A percentile compares a stretch with the other conserved stretches of the same genome.
Conservation (phyloP, 1,140 invertebrate genomes). For the Diploscapter pachys region DNA sequence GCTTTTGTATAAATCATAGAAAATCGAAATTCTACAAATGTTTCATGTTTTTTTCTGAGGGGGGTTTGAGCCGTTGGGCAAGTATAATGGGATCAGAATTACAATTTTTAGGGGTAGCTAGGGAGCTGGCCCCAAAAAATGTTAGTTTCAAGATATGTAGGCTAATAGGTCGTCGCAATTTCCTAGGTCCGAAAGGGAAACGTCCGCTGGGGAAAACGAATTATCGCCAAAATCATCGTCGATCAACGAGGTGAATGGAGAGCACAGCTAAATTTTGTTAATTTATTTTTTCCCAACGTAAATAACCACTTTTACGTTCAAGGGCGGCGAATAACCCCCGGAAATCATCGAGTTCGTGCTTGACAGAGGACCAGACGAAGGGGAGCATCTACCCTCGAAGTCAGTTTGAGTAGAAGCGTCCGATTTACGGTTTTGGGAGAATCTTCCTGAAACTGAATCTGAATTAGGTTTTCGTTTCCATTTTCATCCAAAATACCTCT, state of each 20-base stretch:
- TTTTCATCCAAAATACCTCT: neutral
- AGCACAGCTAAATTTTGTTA: neutral
- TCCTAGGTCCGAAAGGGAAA: slow-evolving; percentile 6
- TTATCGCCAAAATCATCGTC: neutral
- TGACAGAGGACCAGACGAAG: slow-evolving; percentile 1
- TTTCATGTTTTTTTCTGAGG: too few species aligned
- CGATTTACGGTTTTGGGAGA: too few species aligned
- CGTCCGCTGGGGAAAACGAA: too few species aligned
- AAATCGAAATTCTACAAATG: too few species aligned
- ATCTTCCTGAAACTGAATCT: too few species aligned
- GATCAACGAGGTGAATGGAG: neutral
- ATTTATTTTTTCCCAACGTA: too few species aligned
- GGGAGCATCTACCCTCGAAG: neutral
- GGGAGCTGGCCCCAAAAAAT: too few species aligned
- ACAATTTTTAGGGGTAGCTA: too few species aligned
- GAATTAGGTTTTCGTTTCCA: neutral
- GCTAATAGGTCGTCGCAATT: slow-evolving; percentile 3
- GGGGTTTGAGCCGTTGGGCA: too few species aligned
- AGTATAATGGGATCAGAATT: too few species aligned
- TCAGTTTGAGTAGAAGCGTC: neutral
- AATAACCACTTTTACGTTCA: slow-evolving; percentile 1
- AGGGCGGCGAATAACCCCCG: slow-evolving; percentile 20
- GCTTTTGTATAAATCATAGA: too few species aligned
- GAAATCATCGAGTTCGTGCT: slow-evolving; percentile 20
- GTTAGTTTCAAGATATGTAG: too few species aligned